These are phyloP conservation scores for Dorcus hopei DNA, from an alignment of 2,888 invertebrate genomes.

Conservation along the genomic window DNA sequence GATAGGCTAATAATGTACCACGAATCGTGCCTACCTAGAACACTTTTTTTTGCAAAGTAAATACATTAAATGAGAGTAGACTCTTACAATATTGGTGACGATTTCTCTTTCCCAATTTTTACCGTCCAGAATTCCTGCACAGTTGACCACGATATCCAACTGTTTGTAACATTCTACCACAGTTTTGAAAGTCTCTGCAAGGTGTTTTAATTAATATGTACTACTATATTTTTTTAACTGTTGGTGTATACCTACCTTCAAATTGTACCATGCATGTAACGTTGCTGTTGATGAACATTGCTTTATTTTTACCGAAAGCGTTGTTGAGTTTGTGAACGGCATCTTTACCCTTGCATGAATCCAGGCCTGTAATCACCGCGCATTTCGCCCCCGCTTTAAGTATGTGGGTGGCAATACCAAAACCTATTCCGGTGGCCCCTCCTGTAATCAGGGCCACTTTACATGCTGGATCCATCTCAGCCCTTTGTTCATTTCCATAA, in stretches of 20 bases:
- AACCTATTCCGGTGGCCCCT: slow-evolving; percentile 49
- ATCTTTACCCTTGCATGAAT: slow-evolving; percentile 37
- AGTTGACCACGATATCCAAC: slow-evolving; percentile 38
- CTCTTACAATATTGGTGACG: slow-evolving; percentile 40
- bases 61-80: background rate
- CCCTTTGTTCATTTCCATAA: slow-evolving; percentile 12
- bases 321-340: slow-evolving; percentile 38
- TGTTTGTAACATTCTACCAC: slow-evolving; percentile 24
- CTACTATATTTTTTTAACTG: no score
- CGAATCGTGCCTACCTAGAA: slow-evolving; percentile 45
- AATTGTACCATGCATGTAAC: slow-evolving; percentile 38
- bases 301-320: slow-evolving; percentile 38
- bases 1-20: slow-evolving; percentile 44
- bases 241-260: slow-evolving; percentile 31
- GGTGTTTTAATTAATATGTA: no score
- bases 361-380: slow-evolving; percentile 38
- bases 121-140: slow-evolving; percentile 41
- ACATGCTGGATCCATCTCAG: slow-evolving; percentile 33
- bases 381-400: slow-evolving; percentile 46
- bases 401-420: slow-evolving; percentile 48
- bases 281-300: slow-evolving; percentile 40
- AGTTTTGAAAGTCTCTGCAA: slow-evolving; percentile 33
- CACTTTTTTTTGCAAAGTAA: background rate
- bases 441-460: slow-evolving; percentile 52
- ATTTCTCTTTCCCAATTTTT: slow-evolving; percentile 42